Evolutionary conservation across 1,140 invertebrate species (phyloP).

Genomic region (Lasioglossum albipes): DNA sequence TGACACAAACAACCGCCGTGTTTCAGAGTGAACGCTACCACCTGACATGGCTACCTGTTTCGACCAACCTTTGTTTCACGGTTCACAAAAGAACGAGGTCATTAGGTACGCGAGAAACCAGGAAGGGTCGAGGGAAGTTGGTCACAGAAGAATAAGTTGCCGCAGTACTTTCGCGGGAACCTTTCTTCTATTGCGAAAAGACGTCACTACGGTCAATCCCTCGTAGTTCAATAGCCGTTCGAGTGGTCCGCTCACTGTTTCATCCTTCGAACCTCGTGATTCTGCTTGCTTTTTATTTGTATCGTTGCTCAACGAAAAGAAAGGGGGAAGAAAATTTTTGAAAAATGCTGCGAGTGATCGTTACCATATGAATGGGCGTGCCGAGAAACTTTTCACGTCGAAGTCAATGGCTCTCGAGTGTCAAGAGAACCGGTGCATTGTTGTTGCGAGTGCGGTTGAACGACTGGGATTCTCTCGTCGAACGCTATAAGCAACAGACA

Average conservation of each 20-base stretch:
- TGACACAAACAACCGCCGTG: slow-evolving; percentile 20
- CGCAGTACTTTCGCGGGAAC: background rate
- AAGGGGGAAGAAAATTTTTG: no score
- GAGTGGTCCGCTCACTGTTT: background rate
- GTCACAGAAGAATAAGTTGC: slow-evolving; percentile 23
- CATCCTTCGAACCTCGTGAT: background rate
- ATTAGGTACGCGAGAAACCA: slow-evolving; percentile 50
- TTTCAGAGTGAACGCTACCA: slow-evolving; percentile 10
- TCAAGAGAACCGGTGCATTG: background rate
- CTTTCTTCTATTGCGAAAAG: slow-evolving; percentile 15
- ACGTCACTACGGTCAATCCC: slow-evolving; percentile 10
- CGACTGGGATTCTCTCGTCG: background rate
- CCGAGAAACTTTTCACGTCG: background rate
- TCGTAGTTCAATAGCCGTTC: slow-evolving; percentile 24
- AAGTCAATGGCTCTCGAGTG: background rate
- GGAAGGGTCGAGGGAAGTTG: slow-evolving; percentile 53
- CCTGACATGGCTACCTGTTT: slow-evolving; percentile 49
- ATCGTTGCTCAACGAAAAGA: no score
- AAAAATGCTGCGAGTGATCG: background rate
- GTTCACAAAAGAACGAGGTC: slow-evolving; percentile 56
- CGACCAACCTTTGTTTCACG: slow-evolving; percentile 43
- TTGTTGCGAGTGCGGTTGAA: background rate
- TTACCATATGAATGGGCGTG: background rate
- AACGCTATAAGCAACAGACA: background rate
- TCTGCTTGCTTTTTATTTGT: background rate